phyloP scores from a whole-genome alignment of 1,140 invertebrate species.

The Parapsyche elsis region DNA sequence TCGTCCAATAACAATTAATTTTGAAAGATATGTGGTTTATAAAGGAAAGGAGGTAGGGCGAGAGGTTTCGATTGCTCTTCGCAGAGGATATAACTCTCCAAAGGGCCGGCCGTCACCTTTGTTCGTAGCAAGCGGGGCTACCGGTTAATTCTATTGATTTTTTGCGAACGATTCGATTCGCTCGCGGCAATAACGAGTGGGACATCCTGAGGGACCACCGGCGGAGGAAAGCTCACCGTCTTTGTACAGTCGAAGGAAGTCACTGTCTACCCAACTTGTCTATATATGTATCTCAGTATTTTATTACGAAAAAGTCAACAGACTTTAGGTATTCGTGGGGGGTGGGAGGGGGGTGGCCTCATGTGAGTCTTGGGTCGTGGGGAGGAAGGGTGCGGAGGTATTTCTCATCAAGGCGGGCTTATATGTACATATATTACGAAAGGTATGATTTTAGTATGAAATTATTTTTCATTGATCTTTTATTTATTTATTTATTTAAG shows the following conservation, averaged over 20 bases:
- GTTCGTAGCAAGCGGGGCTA: neutral
- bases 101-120: neutral
- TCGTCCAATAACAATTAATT: slow-evolving; percentile 29
- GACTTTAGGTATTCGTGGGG: neutral
- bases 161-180: neutral
- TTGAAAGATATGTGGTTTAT: neutral
- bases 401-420: too few relatives aligned
- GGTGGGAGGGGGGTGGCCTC: too few relatives aligned
- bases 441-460: too few relatives aligned
- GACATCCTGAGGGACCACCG: neutral
- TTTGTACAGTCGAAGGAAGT: too few relatives aligned
- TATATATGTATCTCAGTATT: too few relatives aligned
- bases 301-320: neutral
- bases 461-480: too few relatives aligned
- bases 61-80: neutral
- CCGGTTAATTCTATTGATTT: neutral
- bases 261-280: too few relatives aligned
- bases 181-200: neutral
- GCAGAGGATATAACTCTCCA: slow-evolving; percentile 23
- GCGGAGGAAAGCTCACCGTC: neutral
- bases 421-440: too few relatives aligned
- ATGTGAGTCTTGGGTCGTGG: too few relatives aligned
- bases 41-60: neutral
- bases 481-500: too few relatives aligned
- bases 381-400: too few relatives aligned